phyloP scores from a whole-genome alignment of 2,113 vertebrate species.

The Serranochromis macrocephalus region DNA sequence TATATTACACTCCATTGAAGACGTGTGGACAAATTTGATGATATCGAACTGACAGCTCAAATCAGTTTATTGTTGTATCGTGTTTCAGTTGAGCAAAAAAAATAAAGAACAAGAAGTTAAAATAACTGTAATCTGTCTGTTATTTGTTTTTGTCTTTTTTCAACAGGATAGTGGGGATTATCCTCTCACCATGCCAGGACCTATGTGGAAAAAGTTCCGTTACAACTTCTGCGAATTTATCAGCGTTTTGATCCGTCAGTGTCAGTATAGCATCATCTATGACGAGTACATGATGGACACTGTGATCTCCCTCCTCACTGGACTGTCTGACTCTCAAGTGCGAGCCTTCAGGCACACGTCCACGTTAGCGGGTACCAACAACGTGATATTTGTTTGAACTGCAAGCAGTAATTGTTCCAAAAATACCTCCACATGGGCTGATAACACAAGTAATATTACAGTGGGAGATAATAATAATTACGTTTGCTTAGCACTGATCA shows the following conservation, averaged over 20 bases:
- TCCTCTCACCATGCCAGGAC: constrained; percentile 96
- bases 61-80: not conserved
- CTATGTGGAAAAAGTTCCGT: constrained; percentile 98
- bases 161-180: constrained; percentile 96
- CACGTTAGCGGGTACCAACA: constrained; percentile 84
- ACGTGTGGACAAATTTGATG: not conserved
- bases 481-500: not conserved
- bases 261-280: constrained; percentile 99
- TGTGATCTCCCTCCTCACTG: constrained; percentile 96
- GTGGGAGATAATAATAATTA: not conserved
- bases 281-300: constrained; percentile 99
- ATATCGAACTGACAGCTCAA: not conserved
- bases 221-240: constrained; percentile 99
- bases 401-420: not conserved
- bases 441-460: not conserved
- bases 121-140: not conserved
- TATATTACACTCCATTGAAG: not conserved
- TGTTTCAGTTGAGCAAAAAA: not conserved
- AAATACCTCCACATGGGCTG: not conserved
- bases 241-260: constrained; percentile 94
- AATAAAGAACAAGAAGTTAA: not conserved
- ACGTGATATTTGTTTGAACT: not conserved
- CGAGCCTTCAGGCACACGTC: constrained; percentile 98
- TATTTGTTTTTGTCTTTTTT: not conserved
- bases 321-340: constrained; percentile 97